Evolutionary conservation across 92 coral and sea anemone species (phyloP).

Genomic region (Zoanthus sociatus): DNA sequence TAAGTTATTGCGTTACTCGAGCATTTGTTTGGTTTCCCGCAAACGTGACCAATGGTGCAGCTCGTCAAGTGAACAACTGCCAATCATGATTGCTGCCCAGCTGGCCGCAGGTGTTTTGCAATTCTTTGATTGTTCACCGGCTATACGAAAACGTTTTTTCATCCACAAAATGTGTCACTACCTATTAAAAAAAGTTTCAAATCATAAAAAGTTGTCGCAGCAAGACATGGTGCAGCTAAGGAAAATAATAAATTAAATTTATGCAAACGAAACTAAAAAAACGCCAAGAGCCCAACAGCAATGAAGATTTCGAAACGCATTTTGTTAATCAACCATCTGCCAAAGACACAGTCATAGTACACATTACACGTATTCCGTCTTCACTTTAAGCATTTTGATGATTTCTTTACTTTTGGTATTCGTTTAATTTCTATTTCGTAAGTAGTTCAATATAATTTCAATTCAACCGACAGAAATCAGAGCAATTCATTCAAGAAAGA

Average conservation of each 20-base stretch:
- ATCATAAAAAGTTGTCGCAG: neutral
- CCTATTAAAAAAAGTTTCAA: neutral
- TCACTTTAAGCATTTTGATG: neutral
- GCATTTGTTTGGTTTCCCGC: conserved; percentile 47
- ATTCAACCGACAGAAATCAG: too few species aligned
- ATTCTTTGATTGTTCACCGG: neutral
- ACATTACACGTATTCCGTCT: neutral
- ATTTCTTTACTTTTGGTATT: conserved; percentile 19
- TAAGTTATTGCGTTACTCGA: conserved; percentile 40
- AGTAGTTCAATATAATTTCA: conserved; percentile 11
- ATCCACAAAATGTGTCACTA: conserved; percentile 13
- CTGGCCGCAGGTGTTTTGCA: conserved; percentile 38
- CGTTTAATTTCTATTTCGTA: conserved; percentile 2
- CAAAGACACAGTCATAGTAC: neutral
- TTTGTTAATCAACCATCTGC: neutral
- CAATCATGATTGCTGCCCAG: conserved; percentile 28
- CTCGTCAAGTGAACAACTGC: conserved; percentile 41
- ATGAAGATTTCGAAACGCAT: too few species aligned
- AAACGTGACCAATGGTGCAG: conserved; percentile 51
- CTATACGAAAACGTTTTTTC: conserved; percentile 17
- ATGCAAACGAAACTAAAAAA: conserved; percentile 6
- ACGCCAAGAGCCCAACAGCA: neutral
- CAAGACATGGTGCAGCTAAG: neutral
- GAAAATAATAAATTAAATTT: neutral
- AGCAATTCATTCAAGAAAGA: too few species aligned